Evolutionary conservation across 2,113 vertebrate species (phyloP).

Genomic region (Progne subis): DNA sequence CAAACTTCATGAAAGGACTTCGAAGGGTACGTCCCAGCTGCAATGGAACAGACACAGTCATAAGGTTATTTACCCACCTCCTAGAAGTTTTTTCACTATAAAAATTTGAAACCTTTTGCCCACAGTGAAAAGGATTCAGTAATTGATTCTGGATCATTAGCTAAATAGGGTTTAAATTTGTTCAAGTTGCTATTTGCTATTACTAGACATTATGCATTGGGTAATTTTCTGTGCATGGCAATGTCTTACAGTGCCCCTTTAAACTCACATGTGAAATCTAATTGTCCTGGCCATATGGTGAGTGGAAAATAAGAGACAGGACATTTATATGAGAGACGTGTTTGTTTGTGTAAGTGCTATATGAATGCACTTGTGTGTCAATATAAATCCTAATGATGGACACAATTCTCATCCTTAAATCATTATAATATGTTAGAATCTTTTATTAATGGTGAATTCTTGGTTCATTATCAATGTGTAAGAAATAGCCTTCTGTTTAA

Average conservation of each 20-base stretch:
- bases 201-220: background rate
- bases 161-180: background rate
- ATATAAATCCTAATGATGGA: background rate
- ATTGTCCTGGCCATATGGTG: background rate
- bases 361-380: fast-evolving
- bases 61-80: background rate
- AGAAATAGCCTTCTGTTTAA: background rate
- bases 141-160: background rate
- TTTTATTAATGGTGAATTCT: background rate
- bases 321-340: background rate
- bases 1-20: conserved; percentile 98
- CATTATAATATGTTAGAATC: background rate
- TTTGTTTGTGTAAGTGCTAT: background rate
- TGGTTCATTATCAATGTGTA: background rate
- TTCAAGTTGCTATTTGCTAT: background rate
- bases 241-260: background rate
- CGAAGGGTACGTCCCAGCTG: conserved; percentile 92
- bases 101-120: background rate
- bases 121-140: background rate
- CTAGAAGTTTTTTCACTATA: background rate
- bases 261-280: background rate
- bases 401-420: background rate
- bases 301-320: background rate
- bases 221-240: background rate
- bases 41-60: conserved; percentile 8